These are phyloP conservation scores for Caenorhabditis panamensis DNA, from an alignment of 2,888 invertebrate genomes.

Conservation along the genomic window DNA sequence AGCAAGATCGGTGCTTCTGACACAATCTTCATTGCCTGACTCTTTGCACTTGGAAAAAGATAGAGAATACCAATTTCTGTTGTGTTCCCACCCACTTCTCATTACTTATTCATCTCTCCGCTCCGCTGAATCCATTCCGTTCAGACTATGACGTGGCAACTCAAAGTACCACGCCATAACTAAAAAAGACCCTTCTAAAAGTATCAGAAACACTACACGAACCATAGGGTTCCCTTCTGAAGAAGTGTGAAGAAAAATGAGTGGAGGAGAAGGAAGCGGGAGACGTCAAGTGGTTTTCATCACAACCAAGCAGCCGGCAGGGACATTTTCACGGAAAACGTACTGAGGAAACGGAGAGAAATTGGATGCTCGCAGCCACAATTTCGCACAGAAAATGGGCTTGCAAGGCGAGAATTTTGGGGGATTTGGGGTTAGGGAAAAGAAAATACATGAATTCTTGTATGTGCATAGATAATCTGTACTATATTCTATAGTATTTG, in stretches of 20 bases:
- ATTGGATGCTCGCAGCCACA: slow-evolving; percentile 10
- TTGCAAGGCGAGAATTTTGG: background rate
- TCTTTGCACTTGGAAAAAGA: slow-evolving; percentile 11
- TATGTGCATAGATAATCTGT: no score
- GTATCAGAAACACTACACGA: no score
- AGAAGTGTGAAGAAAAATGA: background rate
- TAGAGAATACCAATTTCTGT: background rate
- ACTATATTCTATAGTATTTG: no score
- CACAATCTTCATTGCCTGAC: no score
- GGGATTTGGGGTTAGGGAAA: no score
- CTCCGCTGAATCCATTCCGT: slow-evolving; percentile 3
- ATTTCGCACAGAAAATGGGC: background rate
- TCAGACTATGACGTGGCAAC: slow-evolving; percentile 5
- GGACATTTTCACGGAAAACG: background rate
- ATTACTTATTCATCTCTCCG: background rate
- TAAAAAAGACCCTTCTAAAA: background rate
- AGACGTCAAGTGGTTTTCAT: slow-evolving; percentile 12
- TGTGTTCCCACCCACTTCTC: background rate
- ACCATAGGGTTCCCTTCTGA: background rate
- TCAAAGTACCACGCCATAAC: background rate
- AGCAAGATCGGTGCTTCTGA: no score
- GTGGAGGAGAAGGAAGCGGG: slow-evolving; percentile 4
- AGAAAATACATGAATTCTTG: no score
- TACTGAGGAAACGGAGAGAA: background rate
- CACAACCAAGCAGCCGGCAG: no score